These are phyloP conservation scores for Phylloscopus trochilus DNA, from an alignment of 2,113 vertebrate species.

Conservation along the genomic window DNA sequence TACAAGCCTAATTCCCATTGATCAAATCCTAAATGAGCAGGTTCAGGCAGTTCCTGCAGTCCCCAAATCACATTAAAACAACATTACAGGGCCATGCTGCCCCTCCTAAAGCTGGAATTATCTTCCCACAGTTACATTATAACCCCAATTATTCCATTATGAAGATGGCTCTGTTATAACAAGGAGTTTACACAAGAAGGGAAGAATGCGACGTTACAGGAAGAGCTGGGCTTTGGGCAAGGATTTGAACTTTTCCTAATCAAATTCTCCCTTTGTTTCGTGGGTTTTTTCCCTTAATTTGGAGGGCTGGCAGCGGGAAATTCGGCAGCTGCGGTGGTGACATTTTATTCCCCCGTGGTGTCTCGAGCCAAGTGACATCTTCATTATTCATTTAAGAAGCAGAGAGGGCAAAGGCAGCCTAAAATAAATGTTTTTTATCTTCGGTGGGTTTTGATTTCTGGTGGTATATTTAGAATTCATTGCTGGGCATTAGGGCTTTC, in stretches of 20 bases:
- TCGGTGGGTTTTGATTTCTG: neutral
- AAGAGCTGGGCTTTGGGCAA: conserved; percentile 72
- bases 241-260: conserved; percentile 82
- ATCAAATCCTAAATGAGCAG: conserved; percentile 74
- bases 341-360: conserved; percentile 67
- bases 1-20: conserved; percentile 75
- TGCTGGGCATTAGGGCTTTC: neutral
- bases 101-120: conserved; percentile 79
- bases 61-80: conserved; percentile 83
- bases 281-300: conserved; percentile 62
- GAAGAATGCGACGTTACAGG: conserved; percentile 80
- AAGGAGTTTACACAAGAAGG: conserved; percentile 84
- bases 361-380: conserved; percentile 55
- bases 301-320: conserved; percentile 58
- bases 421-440: conserved; percentile 32
- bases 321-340: conserved; percentile 61
- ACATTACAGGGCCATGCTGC: conserved; percentile 86
- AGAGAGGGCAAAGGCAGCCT: conserved; percentile 16
- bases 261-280: conserved; percentile 77
- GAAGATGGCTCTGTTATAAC: conserved; percentile 79
- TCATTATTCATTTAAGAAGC: conserved; percentile 65
- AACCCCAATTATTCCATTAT: conserved; percentile 84
- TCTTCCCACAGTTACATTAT: conserved; percentile 85
- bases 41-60: conserved; percentile 72
- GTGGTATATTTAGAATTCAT: neutral